Conservation (phyloP, 1,140 invertebrate genomes). For the Temnothorax longispinosus region DNA sequence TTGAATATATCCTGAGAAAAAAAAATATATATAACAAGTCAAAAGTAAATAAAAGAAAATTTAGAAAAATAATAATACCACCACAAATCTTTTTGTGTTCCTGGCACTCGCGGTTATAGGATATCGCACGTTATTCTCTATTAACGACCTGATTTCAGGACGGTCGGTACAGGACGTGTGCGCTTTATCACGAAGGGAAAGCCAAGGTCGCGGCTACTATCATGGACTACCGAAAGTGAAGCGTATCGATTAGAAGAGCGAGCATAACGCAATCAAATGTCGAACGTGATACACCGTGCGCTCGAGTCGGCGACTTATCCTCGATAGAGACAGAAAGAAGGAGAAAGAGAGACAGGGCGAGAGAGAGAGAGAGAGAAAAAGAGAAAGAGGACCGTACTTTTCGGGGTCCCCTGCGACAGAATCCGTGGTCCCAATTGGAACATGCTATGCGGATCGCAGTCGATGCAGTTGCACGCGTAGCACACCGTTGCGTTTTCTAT, state of each 20-base stretch:
- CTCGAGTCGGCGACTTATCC: slow-evolving; percentile 34
- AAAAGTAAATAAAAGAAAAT: slow-evolving; percentile 41
- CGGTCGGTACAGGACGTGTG: slow-evolving; percentile 58
- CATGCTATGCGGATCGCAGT: slow-evolving; percentile 14
- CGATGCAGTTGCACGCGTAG: slow-evolving; percentile 16
- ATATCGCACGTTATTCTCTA: slow-evolving; percentile 50
- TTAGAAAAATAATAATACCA: slow-evolving; percentile 14
- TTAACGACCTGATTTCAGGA: slow-evolving; percentile 77
- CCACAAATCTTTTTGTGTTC: slow-evolving; percentile 53
- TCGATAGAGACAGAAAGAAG: slow-evolving; percentile 15
- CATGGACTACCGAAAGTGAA: slow-evolving; percentile 60
- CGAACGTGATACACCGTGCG: slow-evolving; percentile 49
- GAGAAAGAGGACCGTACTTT: background rate
- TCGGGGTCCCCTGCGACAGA: slow-evolving; percentile 7
- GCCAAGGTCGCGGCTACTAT: slow-evolving; percentile 52
- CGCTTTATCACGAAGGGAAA: slow-evolving; percentile 56
- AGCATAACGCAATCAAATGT: slow-evolving; percentile 57
- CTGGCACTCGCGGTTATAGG: slow-evolving; percentile 43
- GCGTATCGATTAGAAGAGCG: slow-evolving; percentile 59
- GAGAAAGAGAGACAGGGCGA: background rate
- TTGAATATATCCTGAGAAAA: slow-evolving; percentile 63
- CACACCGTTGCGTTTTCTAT: slow-evolving; percentile 37
- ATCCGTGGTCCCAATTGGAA: background rate
- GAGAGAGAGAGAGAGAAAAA: background rate
- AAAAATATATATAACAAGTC: slow-evolving; percentile 15